Evolutionary conservation across 1,140 invertebrate species (phyloP).

Genomic region (Magallana gigas): DNA sequence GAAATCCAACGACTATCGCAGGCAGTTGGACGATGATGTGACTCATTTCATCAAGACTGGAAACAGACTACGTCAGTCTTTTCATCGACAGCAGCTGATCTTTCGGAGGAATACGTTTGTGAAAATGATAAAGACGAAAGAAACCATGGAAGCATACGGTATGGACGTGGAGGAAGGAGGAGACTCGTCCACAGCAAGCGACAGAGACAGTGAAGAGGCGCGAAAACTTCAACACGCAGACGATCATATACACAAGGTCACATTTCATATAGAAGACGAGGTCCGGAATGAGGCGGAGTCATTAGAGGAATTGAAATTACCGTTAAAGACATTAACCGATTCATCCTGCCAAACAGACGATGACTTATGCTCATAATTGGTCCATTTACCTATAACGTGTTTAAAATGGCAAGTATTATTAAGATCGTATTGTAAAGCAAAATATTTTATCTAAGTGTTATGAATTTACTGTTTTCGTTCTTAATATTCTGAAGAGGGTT

Average conservation of each 20-base stretch:
- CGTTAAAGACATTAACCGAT: conserved; percentile 13
- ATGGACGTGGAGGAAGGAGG: neutral
- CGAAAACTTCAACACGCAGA: no score
- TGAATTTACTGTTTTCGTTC: no score
- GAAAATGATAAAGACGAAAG: conserved; percentile 4
- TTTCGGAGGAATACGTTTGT: neutral
- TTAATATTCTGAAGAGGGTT: neutral
- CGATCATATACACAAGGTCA: neutral
- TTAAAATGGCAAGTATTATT: no score
- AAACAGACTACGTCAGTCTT: conserved; percentile 1
- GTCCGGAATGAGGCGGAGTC: neutral
- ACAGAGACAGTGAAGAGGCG: neutral
- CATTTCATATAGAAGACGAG: conserved; percentile 16
- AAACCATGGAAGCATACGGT: neutral
- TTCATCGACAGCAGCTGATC: neutral
- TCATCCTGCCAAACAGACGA: conserved; percentile 30
- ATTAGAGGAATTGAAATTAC: neutral
- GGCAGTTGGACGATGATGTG: conserved; percentile 11
- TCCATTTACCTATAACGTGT: no score
- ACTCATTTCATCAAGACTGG: conserved; percentile 15
- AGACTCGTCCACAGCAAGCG: neutral
- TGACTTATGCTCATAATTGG: neutral
- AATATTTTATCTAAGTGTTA: no score
- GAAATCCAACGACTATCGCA: neutral
- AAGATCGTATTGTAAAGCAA: no score